phyloP scores from a whole-genome alignment of 2,113 vertebrate species.

The Cygnus atratus region DNA sequence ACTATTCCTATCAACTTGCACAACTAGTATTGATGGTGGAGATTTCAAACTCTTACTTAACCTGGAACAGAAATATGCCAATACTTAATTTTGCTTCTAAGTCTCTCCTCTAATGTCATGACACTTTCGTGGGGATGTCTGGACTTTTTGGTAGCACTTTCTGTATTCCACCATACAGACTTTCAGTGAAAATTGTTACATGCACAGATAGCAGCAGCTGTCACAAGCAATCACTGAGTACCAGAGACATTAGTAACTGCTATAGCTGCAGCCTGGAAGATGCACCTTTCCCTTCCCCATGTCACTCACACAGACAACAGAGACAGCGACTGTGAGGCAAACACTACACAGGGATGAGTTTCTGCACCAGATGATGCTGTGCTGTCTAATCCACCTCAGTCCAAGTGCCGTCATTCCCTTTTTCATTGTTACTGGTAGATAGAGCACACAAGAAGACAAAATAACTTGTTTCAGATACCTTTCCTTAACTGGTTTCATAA shows the following conservation, averaged over 20 bases:
- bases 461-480: not conserved
- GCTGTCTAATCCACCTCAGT: not conserved
- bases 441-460: not conserved
- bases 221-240: not conserved
- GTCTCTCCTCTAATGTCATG: not conserved
- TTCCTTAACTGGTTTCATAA: not conserved
- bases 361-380: not conserved
- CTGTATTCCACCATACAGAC: not conserved
- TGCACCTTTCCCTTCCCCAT: not conserved
- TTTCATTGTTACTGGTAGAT: not conserved
- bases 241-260: not conserved
- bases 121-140: rapidly evolving
- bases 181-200: not conserved
- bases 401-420: not conserved
- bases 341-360: not conserved
- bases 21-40: not conserved
- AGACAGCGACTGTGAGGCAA: not conserved
- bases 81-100: not conserved
- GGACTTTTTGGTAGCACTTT: not conserved
- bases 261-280: not conserved
- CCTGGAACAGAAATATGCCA: not conserved
- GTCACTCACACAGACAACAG: not conserved
- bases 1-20: rapidly evolving
- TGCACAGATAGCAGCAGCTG: not conserved
- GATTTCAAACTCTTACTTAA: not conserved